Percentiles rank a stretch among this genome's conserved stretches.
phyloP scores from a whole-genome alignment of 2,888 invertebrate genomes.

The Phorcus lineatus region DNA sequence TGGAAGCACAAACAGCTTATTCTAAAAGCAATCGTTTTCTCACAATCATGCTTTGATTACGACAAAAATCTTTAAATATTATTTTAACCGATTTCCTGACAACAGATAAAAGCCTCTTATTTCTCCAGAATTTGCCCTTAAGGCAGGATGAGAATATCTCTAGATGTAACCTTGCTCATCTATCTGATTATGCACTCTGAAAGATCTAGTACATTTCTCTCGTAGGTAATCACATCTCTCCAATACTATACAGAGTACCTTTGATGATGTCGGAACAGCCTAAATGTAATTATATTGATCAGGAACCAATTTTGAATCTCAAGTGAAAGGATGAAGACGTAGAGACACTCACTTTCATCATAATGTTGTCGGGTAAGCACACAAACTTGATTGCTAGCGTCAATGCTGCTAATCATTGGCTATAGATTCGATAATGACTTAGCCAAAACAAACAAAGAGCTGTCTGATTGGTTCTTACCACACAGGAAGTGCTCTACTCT shows the following conservation, averaged over 20 bases:
- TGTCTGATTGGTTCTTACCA: background rate
- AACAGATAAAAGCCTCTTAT: background rate
- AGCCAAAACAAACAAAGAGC: constrained; percentile 3
- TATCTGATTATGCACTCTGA: background rate
- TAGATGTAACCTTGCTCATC: background rate
- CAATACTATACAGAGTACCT: background rate
- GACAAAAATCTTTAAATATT: background rate
- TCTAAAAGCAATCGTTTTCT: too few relatives aligned
- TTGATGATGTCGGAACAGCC: background rate
- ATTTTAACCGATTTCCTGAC: background rate
- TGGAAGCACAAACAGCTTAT: too few relatives aligned
- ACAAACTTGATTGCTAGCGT: background rate
- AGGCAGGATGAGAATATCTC: background rate
- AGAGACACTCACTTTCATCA: too few relatives aligned
- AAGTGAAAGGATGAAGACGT: background rate
- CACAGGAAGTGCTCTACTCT: background rate
- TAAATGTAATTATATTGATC: constrained; percentile 1
- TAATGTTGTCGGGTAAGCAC: background rate
- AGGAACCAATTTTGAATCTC: background rate
- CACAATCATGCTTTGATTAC: background rate
- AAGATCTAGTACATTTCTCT: background rate
- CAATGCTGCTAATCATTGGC: background rate
- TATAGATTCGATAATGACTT: background rate
- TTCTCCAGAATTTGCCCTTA: background rate
- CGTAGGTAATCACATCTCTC: background rate